Evolutionary conservation across 2,888 invertebrate genomes (phyloP).

Genomic region (Lasioglossum marginatum): DNA sequence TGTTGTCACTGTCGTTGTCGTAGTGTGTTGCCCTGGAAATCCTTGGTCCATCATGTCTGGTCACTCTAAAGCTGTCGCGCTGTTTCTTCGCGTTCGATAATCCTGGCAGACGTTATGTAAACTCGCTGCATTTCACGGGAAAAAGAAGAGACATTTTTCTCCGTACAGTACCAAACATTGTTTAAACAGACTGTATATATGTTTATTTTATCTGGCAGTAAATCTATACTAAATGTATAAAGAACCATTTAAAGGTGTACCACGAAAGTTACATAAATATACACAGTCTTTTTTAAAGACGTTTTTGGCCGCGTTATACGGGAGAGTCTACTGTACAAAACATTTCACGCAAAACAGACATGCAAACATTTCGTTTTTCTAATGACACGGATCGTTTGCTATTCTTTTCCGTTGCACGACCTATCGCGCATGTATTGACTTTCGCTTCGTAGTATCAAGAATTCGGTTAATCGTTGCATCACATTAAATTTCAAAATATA

Average conservation of each 20-base stretch:
- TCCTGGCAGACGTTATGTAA: not conserved
- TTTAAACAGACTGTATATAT: not conserved
- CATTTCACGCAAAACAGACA: not conserved
- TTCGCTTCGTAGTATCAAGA: not conserved
- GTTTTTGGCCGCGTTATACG: too few species aligned
- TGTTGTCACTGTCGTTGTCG: slow-evolving; percentile 86
- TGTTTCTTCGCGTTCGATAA: not conserved
- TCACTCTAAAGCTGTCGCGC: slow-evolving; percentile 38
- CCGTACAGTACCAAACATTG: not conserved
- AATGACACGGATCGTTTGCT: not conserved
- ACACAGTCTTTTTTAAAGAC: too few species aligned
- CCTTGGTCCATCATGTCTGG: slow-evolving; percentile 86
- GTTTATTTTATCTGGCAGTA: too few species aligned
- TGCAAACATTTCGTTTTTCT: not conserved
- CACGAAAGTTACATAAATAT: too few species aligned
- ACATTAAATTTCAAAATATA: not conserved
- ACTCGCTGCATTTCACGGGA: not conserved
- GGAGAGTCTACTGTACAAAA: not conserved
- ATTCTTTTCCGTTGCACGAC: not conserved
- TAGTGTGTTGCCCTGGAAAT: slow-evolving; percentile 91
- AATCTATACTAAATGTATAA: too few species aligned
- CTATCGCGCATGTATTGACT: not conserved
- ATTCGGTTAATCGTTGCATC: not conserved
- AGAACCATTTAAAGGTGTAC: too few species aligned
- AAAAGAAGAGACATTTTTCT: not conserved